A percentile compares a stretch with the other conserved stretches of the same genome.
These are phyloP conservation scores for Lacerta bilineata DNA, from an alignment of 2,797 vertebrate species.

Conservation along the genomic window DNA sequence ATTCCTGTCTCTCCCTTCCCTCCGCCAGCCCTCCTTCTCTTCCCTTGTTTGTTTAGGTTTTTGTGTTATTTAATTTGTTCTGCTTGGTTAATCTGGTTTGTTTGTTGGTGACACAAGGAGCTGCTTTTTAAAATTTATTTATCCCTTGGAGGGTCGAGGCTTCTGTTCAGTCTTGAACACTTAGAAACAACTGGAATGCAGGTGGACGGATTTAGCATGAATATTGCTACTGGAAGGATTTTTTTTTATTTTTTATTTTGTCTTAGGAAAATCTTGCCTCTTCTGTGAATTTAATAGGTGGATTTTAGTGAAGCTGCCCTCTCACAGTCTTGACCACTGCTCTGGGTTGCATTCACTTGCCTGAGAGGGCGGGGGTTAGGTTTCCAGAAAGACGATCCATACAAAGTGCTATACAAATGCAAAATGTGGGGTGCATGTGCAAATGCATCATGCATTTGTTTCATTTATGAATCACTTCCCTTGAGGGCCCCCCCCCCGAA, in stretches of 20 bases:
- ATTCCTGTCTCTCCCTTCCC: neutral
- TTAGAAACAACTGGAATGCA: conserved; percentile 10
- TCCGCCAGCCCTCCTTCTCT: neutral
- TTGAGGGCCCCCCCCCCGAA: too few species aligned
- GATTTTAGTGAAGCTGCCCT: neutral
- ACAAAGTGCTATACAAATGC: neutral
- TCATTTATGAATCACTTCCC: too few species aligned
- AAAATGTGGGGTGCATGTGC: neutral
- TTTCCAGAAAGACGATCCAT: neutral
- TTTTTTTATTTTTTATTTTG: too few species aligned
- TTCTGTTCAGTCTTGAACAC: rapidly evolving
- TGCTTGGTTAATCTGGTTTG: rapidly evolving
- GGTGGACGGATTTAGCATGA: neutral
- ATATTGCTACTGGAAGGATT: neutral
- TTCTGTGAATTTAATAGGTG: neutral
- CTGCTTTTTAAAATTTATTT: neutral
- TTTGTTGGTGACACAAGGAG: conserved; percentile 20
- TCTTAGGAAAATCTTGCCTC: neutral
- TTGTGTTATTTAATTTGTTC: conserved; percentile 26
- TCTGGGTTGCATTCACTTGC: neutral
- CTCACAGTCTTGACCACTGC: neutral
- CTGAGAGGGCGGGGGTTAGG: neutral
- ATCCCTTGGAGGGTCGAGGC: neutral
- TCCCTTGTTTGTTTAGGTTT: neutral
- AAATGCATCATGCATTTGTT: too few species aligned